Conservation (phyloP, 2,113 vertebrate species). For the Sebastes schlegelii region DNA sequence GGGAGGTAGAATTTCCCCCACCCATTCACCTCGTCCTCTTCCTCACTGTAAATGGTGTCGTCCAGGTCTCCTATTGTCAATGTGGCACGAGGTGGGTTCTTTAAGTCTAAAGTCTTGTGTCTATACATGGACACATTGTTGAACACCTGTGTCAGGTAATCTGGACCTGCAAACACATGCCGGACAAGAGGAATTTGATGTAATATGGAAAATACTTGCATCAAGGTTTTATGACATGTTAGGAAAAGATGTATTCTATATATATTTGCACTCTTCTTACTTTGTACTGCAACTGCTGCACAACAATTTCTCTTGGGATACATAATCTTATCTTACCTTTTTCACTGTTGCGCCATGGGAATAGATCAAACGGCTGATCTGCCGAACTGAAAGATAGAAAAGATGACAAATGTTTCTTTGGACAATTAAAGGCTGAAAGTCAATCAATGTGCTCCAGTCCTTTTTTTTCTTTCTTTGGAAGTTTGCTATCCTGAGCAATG, state of each 20-base stretch:
- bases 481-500: too few species aligned
- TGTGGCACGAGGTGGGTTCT: not conserved
- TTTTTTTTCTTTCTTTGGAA: too few species aligned
- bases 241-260: not conserved
- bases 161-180: not conserved
- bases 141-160: not conserved
- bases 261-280: too few species aligned
- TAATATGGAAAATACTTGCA: not conserved
- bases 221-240: not conserved
- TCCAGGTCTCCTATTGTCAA: slow-evolving; percentile 7
- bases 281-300: too few species aligned
- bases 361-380: too few species aligned
- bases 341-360: too few species aligned
- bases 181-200: not conserved
- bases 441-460: too few species aligned
- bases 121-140: accelerated
- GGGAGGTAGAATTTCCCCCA: slow-evolving; percentile 66
- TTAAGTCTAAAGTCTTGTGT: accelerated
- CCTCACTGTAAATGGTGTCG: slow-evolving; percentile 32
- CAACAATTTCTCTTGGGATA: too few species aligned
- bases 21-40: not conserved
- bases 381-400: too few species aligned
- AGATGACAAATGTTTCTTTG: too few species aligned
- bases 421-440: too few species aligned
- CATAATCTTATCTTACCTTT: too few species aligned